These are phyloP conservation scores for Siniperca scherzeri DNA, from an alignment of 2,797 vertebrate genomes.

Conservation along the genomic window DNA sequence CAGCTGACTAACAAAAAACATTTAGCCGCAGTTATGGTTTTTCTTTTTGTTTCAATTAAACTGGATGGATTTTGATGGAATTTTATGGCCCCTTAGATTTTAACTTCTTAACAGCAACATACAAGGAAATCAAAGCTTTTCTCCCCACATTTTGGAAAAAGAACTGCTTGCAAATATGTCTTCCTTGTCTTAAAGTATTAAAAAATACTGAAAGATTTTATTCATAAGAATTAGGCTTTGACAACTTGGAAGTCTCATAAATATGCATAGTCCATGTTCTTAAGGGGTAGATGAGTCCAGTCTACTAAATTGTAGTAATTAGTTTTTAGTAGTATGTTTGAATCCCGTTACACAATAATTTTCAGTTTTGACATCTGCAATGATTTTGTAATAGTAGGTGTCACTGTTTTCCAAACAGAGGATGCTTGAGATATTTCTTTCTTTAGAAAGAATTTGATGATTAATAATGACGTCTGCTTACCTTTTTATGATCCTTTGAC, in stretches of 20 bases:
- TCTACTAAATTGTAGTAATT: neutral
- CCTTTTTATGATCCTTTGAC: constrained; percentile 93
- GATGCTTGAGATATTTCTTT: constrained; percentile 3
- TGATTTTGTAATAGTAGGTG: neutral
- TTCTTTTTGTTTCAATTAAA: neutral
- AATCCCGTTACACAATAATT: no score
- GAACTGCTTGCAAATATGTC: neutral
- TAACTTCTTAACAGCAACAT: neutral
- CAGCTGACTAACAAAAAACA: constrained; percentile 2
- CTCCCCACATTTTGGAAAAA: no score
- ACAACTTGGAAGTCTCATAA: neutral
- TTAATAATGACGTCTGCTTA: constrained; percentile 55
- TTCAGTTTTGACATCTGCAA: constrained; percentile 9
- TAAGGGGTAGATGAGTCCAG: neutral
- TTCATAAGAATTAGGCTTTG: neutral
- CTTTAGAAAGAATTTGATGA: neutral
- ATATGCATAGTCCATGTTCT: neutral
- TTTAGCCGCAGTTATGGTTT: neutral
- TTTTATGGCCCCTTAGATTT: neutral
- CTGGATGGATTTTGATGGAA: neutral
- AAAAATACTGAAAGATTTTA: neutral
- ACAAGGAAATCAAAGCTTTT: neutral
- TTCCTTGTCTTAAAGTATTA: neutral
- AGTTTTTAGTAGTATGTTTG: neutral
- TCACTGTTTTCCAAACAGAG: neutral